phyloP scores from a whole-genome alignment of 2,797 vertebrate genomes.

The Enoplosus armatus region DNA sequence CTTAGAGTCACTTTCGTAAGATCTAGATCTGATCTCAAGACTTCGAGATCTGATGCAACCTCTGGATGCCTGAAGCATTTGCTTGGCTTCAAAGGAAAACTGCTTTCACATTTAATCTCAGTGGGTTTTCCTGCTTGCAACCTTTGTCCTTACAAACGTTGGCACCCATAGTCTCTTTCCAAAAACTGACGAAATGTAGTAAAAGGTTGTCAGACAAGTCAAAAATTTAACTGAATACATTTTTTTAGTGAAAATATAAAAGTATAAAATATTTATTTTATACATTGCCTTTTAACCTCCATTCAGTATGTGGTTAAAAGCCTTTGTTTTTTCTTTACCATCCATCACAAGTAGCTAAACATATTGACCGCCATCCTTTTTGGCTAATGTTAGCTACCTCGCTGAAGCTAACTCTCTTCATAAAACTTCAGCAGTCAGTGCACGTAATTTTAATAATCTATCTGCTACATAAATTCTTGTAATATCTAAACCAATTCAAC shows the following conservation, averaged over 20 bases:
- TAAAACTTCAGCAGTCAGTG: too few relatives aligned
- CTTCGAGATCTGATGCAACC: conserved; percentile 29
- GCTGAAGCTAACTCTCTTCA: not conserved
- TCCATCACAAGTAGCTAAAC: not conserved
- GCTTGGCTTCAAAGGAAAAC: conserved; percentile 46
- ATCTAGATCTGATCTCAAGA: conserved; percentile 23
- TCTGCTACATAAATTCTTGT: not conserved
- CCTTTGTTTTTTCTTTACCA: not conserved
- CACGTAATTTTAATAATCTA: not conserved
- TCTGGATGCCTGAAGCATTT: conserved; percentile 12
- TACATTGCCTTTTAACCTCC: not conserved
- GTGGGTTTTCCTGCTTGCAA: conserved; percentile 56
- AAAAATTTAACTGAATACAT: conserved; percentile 3
- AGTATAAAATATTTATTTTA: not conserved
- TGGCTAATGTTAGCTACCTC: not conserved
- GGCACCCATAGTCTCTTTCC: not conserved
- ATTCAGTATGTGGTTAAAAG: not conserved
- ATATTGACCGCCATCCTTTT: not conserved
- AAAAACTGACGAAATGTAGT: conserved; percentile 16
- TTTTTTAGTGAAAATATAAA: not conserved
- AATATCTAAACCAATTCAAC: not conserved
- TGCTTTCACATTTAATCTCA: conserved; percentile 30
- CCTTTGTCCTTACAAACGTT: conserved; percentile 41
- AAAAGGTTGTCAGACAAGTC: conserved; percentile 12
- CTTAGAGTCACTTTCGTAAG: conserved; percentile 1